Conservation (phyloP, 2,888 invertebrate species). For the Xanthia togata region DNA sequence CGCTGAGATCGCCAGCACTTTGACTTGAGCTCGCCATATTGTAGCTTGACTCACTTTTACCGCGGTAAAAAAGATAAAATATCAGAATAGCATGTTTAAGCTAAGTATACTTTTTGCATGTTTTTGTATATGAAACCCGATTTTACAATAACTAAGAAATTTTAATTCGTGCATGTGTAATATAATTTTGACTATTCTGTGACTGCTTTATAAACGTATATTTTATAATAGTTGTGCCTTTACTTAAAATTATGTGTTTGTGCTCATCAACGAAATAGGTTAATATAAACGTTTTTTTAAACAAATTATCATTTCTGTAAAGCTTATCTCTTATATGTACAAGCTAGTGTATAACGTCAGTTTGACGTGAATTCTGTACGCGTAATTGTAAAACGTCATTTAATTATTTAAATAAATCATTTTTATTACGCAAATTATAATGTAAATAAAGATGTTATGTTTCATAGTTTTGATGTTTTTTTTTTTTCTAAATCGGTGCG, state of each 20-base stretch:
- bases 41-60: neutral
- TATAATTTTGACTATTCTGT: neutral
- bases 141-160: neutral
- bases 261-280: neutral
- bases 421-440: slow-evolving; percentile 61
- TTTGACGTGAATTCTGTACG: slow-evolving; percentile 37
- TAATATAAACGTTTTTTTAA: neutral
- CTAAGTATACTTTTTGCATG: slow-evolving; percentile 4
- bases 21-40: neutral
- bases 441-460: slow-evolving; percentile 83
- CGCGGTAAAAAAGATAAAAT: neutral
- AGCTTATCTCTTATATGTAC: slow-evolving; percentile 38
- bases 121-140: neutral
- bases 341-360: slow-evolving; percentile 33
- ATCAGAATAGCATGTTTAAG: slow-evolving; percentile 1
- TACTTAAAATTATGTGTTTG: slow-evolving; percentile 2
- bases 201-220: neutral
- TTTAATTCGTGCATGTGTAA: slow-evolving; percentile 24
- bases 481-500: slow-evolving; percentile 58
- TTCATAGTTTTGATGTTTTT: slow-evolving; percentile 69
- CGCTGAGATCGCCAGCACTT: no score
- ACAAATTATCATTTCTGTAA: slow-evolving; percentile 49
- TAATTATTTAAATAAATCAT: slow-evolving; percentile 58
- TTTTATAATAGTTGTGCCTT: neutral
- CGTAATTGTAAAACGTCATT: slow-evolving; percentile 48